Evolutionary conservation across 2,113 vertebrate genomes (phyloP), one percentile per base, ranked within the genome.

Genomic region (Halcyon malimbica): DNA sequence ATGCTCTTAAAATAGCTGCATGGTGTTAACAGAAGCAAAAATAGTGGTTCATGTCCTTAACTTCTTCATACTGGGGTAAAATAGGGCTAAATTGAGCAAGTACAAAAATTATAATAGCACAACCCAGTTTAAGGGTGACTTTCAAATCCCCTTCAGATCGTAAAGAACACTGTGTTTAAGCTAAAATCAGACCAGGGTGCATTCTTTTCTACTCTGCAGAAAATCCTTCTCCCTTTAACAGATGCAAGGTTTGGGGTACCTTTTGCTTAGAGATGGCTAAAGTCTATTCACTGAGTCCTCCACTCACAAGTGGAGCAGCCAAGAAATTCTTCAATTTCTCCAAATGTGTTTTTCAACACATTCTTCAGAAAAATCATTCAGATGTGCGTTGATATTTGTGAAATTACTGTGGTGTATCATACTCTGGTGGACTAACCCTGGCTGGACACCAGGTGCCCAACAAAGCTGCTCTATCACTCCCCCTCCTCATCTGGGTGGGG

Each of bases 11-110:
- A 96, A 93, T 95, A 96, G 41, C 77, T 90, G 44, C n/a, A 18
- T 56, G 53, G n/a, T 93, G 37, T 69, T 92, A 94, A 83, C 28
- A 82, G 70, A 82, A 92, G 65, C 48, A 92, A 95, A 95, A 96
- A 94, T 94, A 96, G 69, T 4, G 0, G 48, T 68, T 62, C 90
- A 83, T 78, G 28, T 7, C 8, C 41, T 83, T 77, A 56, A 63
- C 35, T 86, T 87, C 13, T 90, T 95, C 10, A 0, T 85, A 69
- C 23, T 13, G 0, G 65, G 46, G 78, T 89, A 87, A 96, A 95
- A 92, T 54, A 89, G 41, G 12, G 57, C 83, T 95, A 92, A 90
- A 87, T 65, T 87, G 83, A 62, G 74, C 29, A 69, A 83, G 73
- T 24, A 84, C 16, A 37, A 37, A 68, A 91, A 87, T 68, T 17